These are phyloP conservation scores for Dolichopus griseipennis DNA, from an alignment of 2,888 invertebrate species.

Conservation along the genomic window DNA sequence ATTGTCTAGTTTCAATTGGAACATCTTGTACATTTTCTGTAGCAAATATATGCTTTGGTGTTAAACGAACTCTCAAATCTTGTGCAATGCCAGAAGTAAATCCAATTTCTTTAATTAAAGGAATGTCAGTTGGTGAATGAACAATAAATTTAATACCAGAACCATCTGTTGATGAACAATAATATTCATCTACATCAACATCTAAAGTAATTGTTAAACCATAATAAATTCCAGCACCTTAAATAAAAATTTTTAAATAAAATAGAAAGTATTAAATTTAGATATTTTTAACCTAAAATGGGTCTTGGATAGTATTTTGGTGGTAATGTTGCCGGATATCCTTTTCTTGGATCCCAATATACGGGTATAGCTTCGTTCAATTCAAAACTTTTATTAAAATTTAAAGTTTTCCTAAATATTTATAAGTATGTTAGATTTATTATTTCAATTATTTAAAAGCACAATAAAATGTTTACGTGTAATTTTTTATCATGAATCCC, in stretches of 20 bases:
- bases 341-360: constrained; percentile 68
- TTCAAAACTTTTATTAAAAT: background rate
- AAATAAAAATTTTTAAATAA: background rate
- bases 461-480: background rate
- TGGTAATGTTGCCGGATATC: constrained; percentile 50
- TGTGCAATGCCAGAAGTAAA: constrained; percentile 31
- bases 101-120: constrained; percentile 34
- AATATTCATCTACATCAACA: constrained; percentile 62
- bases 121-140: constrained; percentile 28
- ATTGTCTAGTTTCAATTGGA: background rate
- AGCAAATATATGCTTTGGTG: constrained; percentile 32
- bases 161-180: constrained; percentile 66
- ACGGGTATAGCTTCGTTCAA: constrained; percentile 29
- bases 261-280: background rate
- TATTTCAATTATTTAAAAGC: too few species aligned
- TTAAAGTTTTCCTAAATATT: background rate
- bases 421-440: background rate
- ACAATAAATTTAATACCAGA: constrained; percentile 32
- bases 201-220: constrained; percentile 63
- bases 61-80: constrained; percentile 21
- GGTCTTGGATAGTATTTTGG: constrained; percentile 49
- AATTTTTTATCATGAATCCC: background rate
- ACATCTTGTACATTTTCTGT: constrained; percentile 39
- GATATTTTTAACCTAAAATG: constrained; percentile 21
- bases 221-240: constrained; percentile 57